Evolutionary conservation across 2,113 vertebrate species (phyloP), one percentile per base, ranked within the genome.

Genomic region (Cichladusa arquata): DNA sequence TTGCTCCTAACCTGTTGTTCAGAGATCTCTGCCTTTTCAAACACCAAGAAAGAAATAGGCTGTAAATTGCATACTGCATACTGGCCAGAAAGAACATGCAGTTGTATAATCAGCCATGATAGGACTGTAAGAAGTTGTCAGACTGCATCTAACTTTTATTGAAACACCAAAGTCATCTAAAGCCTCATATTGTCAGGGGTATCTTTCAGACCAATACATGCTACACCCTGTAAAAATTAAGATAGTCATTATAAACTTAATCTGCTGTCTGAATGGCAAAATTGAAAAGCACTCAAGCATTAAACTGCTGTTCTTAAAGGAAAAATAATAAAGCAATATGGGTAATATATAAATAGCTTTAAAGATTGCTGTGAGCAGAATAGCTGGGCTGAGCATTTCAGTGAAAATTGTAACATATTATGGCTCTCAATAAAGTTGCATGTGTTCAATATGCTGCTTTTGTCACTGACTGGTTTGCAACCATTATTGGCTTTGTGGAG

Each of bases 271-370:
- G 81, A 95, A 96, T 92, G 44, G 87, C 82, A 95, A 95, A 97
- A 97, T 84, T 96, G 93, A 95, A 96, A 97, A 96, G 69, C 92
- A 76, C 72, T 96, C 92, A 86, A 92, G 92, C 85, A 57, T 96
- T 93, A 94, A 96, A 95, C 76, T 84, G 71, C 11, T 5, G 54
- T 91, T 96, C 88, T 96, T 95, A 96, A 88, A 92, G 64, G 79
- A 84, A 96, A 96, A 96, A 93, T 90, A 95, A 95, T 96, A 93
- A 92, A 89, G 51, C 85, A 93, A 73, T 90, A 88, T 76, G 62
- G 20, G 36, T 86, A 77, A 90, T 77, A 60, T 54, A 93, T 88
- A 92, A 92, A 95, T 88, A 76, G 65, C 25, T 90, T 83, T 83
- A 96, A 91, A 86, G 25, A 80, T 93, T 91, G 61, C 84, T 74